Percentiles rank a stretch among this genome's conserved stretches.
These are phyloP conservation scores for Halocynthia aurantium DNA, from an alignment of 23 tunicate genomes.

Conservation along the genomic window DNA sequence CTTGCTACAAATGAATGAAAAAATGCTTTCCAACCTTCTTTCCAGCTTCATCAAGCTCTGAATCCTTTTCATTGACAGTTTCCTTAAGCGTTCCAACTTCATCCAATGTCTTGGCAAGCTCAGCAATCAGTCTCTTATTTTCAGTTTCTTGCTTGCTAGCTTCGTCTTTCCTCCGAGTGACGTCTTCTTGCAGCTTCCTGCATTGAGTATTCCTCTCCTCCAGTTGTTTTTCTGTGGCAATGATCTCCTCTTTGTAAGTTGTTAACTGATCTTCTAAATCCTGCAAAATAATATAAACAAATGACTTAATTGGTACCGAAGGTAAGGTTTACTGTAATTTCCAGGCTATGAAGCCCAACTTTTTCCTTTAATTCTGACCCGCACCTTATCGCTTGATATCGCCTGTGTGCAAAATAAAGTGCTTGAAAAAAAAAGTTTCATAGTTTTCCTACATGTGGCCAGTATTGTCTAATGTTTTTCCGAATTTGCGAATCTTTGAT, in stretches of 20 bases:
- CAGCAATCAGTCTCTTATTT: conserved; percentile 9
- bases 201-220: conserved; percentile 51
- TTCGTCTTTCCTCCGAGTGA: conserved; percentile 49
- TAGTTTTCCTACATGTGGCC: no score
- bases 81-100: conserved; percentile 14
- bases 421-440: no score
- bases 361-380: no score
- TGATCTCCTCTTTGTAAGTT: conserved; percentile 64
- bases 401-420: no score
- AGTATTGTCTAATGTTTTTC: no score
- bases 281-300: conserved; percentile 9
- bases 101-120: conserved; percentile 2
- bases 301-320: no score
- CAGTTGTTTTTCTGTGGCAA: conserved; percentile 38
- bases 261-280: conserved; percentile 65
- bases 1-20: not conserved
- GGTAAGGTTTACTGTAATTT: no score
- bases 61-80: not conserved
- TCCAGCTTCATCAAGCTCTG: not conserved
- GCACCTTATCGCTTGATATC: no score
- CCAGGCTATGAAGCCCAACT: no score
- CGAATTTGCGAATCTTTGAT: no score
- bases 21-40: not conserved
- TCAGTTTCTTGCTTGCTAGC: conserved; percentile 13
- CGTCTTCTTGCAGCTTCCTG: conserved; percentile 40